These are phyloP conservation scores for Noctua fimbriata DNA, from an alignment of 2,888 invertebrate genomes.

Conservation along the genomic window DNA sequence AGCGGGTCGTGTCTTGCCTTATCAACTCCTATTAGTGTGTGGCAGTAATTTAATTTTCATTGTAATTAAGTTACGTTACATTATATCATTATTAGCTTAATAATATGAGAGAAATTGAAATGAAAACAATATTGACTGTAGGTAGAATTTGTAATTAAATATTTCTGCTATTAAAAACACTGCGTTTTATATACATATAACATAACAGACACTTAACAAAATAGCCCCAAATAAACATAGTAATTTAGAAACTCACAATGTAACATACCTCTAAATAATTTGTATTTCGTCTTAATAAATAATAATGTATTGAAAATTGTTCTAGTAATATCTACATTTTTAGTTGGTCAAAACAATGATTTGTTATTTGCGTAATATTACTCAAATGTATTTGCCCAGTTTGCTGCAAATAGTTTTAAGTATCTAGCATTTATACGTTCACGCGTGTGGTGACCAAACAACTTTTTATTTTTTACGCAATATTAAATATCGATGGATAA, in stretches of 20 bases:
- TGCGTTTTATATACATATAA: conserved; percentile 47
- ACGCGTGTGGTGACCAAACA: conserved; percentile 85
- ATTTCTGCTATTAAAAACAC: conserved; percentile 42
- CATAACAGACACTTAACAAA: conserved; percentile 31
- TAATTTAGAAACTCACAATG: conserved; percentile 47
- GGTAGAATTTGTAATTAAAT: conserved; percentile 51
- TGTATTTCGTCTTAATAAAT: conserved; percentile 58
- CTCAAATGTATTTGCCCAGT: conserved; percentile 73
- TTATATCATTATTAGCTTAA: conserved; percentile 27
- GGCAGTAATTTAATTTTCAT: conserved; percentile 44
- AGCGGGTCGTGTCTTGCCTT: conserved; percentile 66
- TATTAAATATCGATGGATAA: conserved; percentile 83
- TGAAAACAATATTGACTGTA: conserved; percentile 52
- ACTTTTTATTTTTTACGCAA: conserved; percentile 83
- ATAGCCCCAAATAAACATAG: conserved; percentile 37
- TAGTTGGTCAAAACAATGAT: conserved; percentile 60
- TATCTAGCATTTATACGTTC: conserved; percentile 85
- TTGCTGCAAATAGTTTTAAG: conserved; percentile 77
- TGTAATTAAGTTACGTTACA: conserved; percentile 40
- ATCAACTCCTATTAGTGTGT: conserved; percentile 39
- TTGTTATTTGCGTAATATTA: conserved; percentile 67
- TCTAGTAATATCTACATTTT: conserved; percentile 52
- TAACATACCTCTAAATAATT: conserved; percentile 56
- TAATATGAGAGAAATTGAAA: conserved; percentile 48
- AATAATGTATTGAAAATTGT: conserved; percentile 60